Evolutionary conservation across 2,888 invertebrate genomes (phyloP).

Genomic region (Papilio protenor): DNA sequence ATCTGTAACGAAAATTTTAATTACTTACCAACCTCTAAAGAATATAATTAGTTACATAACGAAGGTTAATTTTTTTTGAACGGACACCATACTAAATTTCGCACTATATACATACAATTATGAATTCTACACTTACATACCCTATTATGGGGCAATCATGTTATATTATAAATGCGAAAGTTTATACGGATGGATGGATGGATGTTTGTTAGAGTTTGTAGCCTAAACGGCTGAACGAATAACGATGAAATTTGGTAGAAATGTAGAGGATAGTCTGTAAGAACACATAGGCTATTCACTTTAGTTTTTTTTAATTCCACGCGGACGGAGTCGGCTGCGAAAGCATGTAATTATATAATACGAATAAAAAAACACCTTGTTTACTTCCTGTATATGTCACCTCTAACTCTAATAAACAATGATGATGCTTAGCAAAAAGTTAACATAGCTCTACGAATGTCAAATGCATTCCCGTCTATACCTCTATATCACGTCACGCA

Average conservation of each 20-base stretch:
- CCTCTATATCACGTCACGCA: not conserved
- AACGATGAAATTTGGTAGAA: too few relatives aligned
- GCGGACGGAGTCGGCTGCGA: too few relatives aligned
- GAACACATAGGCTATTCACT: too few relatives aligned
- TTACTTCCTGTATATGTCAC: not conserved
- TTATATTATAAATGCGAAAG: too few relatives aligned
- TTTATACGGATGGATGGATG: too few relatives aligned
- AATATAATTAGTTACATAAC: not conserved
- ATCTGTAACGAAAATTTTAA: not conserved
- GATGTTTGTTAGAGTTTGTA: too few relatives aligned
- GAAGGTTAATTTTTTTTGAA: slow-evolving; percentile 5
- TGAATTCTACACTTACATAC: too few relatives aligned
- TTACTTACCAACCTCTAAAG: not conserved
- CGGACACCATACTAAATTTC: not conserved
- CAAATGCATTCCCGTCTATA: not conserved
- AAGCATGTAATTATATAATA: not conserved
- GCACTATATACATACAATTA: not conserved
- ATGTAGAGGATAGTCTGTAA: too few relatives aligned
- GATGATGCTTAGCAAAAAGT: not conserved
- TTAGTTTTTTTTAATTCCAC: too few relatives aligned
- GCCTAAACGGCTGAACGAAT: too few relatives aligned
- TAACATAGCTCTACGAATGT: not conserved
- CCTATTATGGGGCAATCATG: too few relatives aligned
- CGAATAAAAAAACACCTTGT: not conserved
- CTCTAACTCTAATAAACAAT: not conserved